Conservation (phyloP, 2,888 invertebrate genomes). For the Drosophila neotestacea region DNA sequence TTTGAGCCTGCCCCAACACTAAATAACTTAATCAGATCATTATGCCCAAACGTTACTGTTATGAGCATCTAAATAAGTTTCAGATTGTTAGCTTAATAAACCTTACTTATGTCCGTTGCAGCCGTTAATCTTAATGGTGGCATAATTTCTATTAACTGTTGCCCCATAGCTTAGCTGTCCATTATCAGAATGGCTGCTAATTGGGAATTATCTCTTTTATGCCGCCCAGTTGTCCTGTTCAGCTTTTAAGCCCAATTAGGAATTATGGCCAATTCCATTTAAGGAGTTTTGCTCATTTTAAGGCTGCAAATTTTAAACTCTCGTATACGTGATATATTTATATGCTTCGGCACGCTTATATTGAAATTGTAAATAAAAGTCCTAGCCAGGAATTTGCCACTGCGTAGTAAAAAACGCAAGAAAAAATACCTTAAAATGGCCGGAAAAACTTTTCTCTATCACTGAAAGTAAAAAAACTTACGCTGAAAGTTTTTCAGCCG, state of each 20-base stretch:
- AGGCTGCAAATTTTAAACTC: conserved; percentile 12
- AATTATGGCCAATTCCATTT: conserved; percentile 29
- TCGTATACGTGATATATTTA: conserved; percentile 24
- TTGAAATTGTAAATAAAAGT: conserved; percentile 5
- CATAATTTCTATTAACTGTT: conserved; percentile 29
- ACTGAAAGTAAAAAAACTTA: conserved; percentile 15
- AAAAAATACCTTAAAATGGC: conserved; percentile 4
- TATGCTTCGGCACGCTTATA: conserved; percentile 21
- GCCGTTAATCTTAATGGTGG: conserved; percentile 12
- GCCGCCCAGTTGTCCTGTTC: neutral
- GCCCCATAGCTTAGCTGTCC: conserved; percentile 9
- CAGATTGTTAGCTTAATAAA: conserved; percentile 17
- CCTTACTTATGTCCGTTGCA: neutral
- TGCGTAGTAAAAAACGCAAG: neutral
- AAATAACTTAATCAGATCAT: conserved; percentile 1
- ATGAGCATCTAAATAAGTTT: conserved; percentile 25
- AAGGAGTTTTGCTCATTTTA: neutral
- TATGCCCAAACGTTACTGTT: neutral
- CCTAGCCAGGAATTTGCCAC: neutral
- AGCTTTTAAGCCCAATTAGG: conserved; percentile 31
- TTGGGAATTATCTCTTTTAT: conserved; percentile 29
- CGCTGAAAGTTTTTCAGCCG: conserved; percentile 28
- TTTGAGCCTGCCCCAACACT: neutral
- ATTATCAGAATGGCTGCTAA: conserved; percentile 35
- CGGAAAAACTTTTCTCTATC: conserved; percentile 32